phyloP scores from a whole-genome alignment of 2,888 invertebrate genomes.

The Entomobrya proxima region DNA sequence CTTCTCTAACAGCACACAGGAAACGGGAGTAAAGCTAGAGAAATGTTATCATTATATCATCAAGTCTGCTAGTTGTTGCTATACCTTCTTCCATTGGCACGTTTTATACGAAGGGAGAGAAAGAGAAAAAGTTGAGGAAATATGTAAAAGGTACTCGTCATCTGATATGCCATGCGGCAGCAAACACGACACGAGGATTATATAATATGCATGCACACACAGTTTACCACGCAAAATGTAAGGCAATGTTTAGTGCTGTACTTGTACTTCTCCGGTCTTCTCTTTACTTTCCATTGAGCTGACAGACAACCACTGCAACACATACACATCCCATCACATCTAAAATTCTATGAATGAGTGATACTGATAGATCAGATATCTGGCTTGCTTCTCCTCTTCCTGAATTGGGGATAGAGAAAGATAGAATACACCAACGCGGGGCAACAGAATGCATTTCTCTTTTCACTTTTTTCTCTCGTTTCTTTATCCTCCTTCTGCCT shows the following conservation, averaged over 20 bases:
- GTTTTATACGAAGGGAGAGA: not conserved
- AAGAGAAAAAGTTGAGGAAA: too few species aligned
- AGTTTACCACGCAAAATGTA: constrained; percentile 17
- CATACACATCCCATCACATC: not conserved
- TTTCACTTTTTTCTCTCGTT: constrained; percentile 3
- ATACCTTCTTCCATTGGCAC: not conserved
- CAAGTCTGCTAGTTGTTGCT: not conserved
- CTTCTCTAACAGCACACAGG: not conserved
- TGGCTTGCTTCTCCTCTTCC: constrained; percentile 37
- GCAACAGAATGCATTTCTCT: constrained; percentile 27
- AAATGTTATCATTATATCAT: constrained; percentile 33
- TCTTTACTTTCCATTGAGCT: too few species aligned
- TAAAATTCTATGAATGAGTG: constrained; percentile 59
- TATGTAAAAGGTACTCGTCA: constrained; percentile 33
- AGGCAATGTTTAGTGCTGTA: constrained; percentile 2
- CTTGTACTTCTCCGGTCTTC: not conserved
- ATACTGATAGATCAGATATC: constrained; percentile 62
- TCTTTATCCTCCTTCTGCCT: constrained; percentile 9
- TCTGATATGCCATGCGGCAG: constrained; percentile 41
- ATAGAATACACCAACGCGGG: too few species aligned
- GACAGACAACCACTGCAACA: not conserved
- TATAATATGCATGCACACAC: constrained; percentile 31
- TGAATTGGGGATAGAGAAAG: constrained; percentile 32
- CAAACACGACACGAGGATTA: constrained; percentile 46
- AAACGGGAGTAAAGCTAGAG: constrained; percentile 24